Percentiles rank a stretch among this genome's conserved stretches.
Evolutionary conservation across 64 coral and sea anemone species (phyloP).

Genomic region (Montipora cactus): DNA sequence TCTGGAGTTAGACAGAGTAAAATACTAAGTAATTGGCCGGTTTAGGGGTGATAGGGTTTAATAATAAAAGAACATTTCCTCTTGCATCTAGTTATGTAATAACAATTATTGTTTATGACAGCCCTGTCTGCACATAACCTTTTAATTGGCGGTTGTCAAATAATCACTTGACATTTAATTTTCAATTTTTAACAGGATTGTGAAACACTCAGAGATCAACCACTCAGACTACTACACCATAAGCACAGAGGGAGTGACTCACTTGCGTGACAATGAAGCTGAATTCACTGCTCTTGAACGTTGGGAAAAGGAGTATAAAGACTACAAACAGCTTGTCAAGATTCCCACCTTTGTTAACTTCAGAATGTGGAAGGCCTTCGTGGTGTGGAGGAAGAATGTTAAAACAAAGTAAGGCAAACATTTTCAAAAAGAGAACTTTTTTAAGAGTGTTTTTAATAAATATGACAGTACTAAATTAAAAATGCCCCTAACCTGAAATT

Average conservation of each 20-base stretch:
- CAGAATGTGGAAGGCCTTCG: conserved; percentile 99
- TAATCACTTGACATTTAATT: not conserved
- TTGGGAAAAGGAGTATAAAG: conserved; percentile 95
- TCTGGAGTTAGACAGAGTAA: no score
- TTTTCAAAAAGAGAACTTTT: no score
- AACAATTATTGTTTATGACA: no score
- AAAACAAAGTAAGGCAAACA: conserved; percentile 84
- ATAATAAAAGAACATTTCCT: no score
- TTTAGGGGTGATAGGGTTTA: no score
- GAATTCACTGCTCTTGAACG: conserved; percentile 93
- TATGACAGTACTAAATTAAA: no score
- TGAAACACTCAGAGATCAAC: conserved; percentile 93
- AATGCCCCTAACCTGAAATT: no score
- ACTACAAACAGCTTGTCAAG: conserved; percentile 90
- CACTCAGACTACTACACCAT: conserved; percentile 94
- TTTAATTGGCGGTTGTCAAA: not conserved
- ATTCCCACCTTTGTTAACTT: conserved; percentile 97
- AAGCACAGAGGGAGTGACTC: conserved; percentile 89
- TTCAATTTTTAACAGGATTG: conserved; percentile 72
- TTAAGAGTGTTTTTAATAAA: no score
- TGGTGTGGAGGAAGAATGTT: conserved; percentile 98
- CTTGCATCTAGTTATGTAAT: no score
- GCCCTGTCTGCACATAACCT: not conserved
- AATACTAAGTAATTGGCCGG: no score
- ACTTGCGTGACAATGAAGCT: conserved; percentile 79